phyloP scores from a whole-genome alignment of 2,888 invertebrate species.

The Tachina grossa region DNA sequence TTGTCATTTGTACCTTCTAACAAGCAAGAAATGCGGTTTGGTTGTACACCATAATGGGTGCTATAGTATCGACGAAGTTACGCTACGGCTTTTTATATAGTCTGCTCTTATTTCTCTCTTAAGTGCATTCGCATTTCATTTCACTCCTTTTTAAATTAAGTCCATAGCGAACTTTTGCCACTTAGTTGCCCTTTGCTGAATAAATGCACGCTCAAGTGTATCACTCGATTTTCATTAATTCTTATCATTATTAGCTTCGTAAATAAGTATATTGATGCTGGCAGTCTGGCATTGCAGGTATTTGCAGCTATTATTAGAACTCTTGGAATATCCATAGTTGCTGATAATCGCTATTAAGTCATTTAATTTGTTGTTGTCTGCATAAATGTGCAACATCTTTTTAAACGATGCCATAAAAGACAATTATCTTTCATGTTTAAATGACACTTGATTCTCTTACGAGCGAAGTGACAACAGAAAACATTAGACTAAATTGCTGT shows the following conservation, averaged over 20 bases:
- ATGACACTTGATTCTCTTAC: constrained; percentile 29
- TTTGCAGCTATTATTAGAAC: neutral
- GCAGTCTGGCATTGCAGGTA: neutral
- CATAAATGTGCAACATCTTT: constrained; percentile 26
- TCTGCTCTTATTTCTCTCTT: neutral
- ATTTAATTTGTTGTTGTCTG: constrained; percentile 42
- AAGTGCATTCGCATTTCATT: neutral
- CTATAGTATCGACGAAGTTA: too few relatives aligned
- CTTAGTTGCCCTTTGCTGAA: neutral
- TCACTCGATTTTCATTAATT: constrained; percentile 47
- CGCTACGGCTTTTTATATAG: neutral
- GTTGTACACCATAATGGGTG: too few relatives aligned
- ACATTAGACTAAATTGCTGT: constrained; percentile 57
- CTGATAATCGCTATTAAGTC: constrained; percentile 58
- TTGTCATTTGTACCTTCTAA: too few relatives aligned
- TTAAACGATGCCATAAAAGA: constrained; percentile 65
- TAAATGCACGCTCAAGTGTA: constrained; percentile 21
- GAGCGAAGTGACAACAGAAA: constrained; percentile 44
- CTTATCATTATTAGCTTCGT: constrained; percentile 35
- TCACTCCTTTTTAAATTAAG: neutral
- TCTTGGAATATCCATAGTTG: neutral
- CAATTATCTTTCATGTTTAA: constrained; percentile 54
- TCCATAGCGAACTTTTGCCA: neutral
- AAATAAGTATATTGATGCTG: constrained; percentile 24
- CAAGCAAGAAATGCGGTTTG: too few relatives aligned